Evolutionary conservation across 2,113 vertebrate genomes (phyloP), one percentile per base, ranked within the genome.

Genomic region (Lophura nycthemera): DNA sequence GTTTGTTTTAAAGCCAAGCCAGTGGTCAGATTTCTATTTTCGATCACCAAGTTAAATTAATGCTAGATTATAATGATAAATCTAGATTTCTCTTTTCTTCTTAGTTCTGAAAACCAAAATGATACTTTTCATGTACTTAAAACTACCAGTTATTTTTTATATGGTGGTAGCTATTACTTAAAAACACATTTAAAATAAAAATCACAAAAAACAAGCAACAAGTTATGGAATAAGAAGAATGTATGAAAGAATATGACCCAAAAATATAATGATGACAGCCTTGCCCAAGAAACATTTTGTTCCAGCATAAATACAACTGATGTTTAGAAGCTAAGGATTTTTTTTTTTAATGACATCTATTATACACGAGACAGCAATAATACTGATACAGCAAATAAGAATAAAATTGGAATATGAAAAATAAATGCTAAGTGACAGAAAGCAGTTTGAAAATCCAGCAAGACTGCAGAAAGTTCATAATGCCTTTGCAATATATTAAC

Each of bases 401-500:
- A 92, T 32, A 60, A 32, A 86, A 65, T 3, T 85, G 67, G 45
- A 93, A 47, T 42, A 40, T 78, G 52, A 86, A 77, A 92, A 92
- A 27, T 64, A 86, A 93, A 82, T 54, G 59, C 64, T 71, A 83
- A 86, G 57, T 50, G 57, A 91, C 25, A 95, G 60, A 89, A 95
- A 78, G 77, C 61, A 92, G 75, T 74, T 96, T 86, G 78, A 93
- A 91, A 95, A 95, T 67, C 61, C 69, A 92, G 56, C 1, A 1
- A 93, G 50, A 74, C 40, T 90, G 79, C 61, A 95, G 56, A 77
- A 90, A 91, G 94, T 54, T 91, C 72, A 83, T 65, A 88, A 95
- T 63, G 61, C 93, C 95, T 95, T 92, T 93, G 69, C 76, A 96
- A 94, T 57, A 91, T 32, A 72, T 92, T 86, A 86, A 94, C 48